Conservation (phyloP, 2,888 invertebrate species). For the Disparrhopalites patrizii region DNA sequence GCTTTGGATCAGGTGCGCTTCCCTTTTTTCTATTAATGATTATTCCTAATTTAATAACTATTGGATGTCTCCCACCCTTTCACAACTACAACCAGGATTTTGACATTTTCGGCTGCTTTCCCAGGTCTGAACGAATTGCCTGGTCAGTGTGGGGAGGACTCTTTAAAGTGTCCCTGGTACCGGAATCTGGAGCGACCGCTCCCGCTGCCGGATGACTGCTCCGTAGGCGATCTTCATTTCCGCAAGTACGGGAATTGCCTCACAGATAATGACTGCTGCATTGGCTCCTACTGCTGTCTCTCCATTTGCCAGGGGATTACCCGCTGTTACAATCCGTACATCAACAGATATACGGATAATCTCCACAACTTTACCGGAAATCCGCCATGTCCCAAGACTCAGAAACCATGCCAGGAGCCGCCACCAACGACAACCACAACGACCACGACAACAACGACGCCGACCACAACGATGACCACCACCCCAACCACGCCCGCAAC, state of each 20-base stretch:
- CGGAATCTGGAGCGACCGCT: slow-evolving; percentile 23
- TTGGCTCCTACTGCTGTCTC: slow-evolving; percentile 26
- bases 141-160: slow-evolving; percentile 11
- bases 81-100: too few species aligned
- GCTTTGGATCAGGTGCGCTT: too few species aligned
- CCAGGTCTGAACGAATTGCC: background rate
- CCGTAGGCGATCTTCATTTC: background rate
- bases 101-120: too few species aligned
- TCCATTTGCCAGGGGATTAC: slow-evolving; percentile 29
- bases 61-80: too few species aligned
- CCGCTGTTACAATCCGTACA: slow-evolving; percentile 29
- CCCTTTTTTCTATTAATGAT: too few species aligned
- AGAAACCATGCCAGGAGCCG: background rate
- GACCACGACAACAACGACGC: background rate
- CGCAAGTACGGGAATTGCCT: slow-evolving; percentile 15
- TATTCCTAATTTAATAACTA: too few species aligned
- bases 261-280: slow-evolving; percentile 20
- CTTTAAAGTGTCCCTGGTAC: slow-evolving; percentile 24
- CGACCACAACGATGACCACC: background rate
- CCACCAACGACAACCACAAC: background rate
- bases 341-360: slow-evolving; percentile 25
- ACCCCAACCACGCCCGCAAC: background rate
- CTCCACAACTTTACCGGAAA: slow-evolving; percentile 8
- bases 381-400: background rate
- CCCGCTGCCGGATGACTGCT: slow-evolving; percentile 4